Percentiles rank a stretch among this genome's conserved stretches.
Conservation (phyloP, 2,797 vertebrate genomes). For the Trachurus trachurus region DNA sequence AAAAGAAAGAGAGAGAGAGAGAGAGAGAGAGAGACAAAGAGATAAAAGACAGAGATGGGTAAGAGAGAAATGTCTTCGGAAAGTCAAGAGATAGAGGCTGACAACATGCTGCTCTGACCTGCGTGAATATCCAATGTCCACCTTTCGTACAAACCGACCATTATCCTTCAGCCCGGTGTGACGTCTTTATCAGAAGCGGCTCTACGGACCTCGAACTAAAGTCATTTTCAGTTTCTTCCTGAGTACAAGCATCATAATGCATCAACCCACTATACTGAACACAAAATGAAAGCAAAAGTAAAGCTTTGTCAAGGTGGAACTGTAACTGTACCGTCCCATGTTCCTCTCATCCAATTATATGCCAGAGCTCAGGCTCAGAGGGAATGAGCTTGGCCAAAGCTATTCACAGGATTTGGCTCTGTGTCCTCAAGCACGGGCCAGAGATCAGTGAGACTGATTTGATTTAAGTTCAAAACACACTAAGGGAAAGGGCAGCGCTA, state of each 20-base stretch:
- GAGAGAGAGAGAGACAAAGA: not conserved
- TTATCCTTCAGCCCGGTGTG: constrained; percentile 13
- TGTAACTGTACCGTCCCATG: not conserved
- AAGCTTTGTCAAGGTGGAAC: constrained; percentile 33
- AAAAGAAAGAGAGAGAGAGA: not conserved
- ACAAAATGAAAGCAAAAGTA: constrained; percentile 74
- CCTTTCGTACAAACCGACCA: constrained; percentile 39
- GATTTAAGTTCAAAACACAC: constrained; percentile 59
- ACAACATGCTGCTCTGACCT: constrained; percentile 50
- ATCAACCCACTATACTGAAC: not conserved
- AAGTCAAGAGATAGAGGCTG: not conserved
- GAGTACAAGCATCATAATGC: constrained; percentile 12
- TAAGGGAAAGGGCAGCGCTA: constrained; percentile 19
- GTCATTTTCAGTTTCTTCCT: constrained; percentile 53
- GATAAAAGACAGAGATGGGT: no score
- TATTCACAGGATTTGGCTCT: constrained; percentile 69
- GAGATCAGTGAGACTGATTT: constrained; percentile 61
- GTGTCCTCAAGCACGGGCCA: constrained; percentile 44
- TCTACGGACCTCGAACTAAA: not conserved
- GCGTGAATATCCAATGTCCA: constrained; percentile 27
- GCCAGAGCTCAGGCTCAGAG: constrained; percentile 51
- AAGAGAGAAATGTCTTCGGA: not conserved
- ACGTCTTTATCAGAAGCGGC: not conserved
- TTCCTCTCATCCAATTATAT: constrained; percentile 60
- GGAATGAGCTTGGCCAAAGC: constrained; percentile 61